A percentile compares a stretch with the other conserved stretches of the same genome.
phyloP scores from a whole-genome alignment of 2,797 vertebrate species.

The Bucorvus abyssinicus region DNA sequence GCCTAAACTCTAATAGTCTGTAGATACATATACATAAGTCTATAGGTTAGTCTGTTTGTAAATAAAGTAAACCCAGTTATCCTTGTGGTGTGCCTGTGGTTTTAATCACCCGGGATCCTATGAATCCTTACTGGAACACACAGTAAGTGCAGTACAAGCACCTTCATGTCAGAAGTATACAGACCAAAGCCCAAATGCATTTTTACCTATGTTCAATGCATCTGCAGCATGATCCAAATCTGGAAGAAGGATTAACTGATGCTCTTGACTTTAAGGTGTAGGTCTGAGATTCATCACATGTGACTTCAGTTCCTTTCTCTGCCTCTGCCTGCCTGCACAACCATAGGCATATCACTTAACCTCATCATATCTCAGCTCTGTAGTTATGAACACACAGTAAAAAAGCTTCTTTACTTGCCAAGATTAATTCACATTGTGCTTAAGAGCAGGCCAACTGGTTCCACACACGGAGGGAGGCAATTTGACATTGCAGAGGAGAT shows the following conservation, averaged over 20 bases:
- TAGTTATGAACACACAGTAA: background rate
- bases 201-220: background rate
- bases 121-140: too few relatives aligned
- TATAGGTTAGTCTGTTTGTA: too few relatives aligned
- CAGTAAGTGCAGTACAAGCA: background rate
- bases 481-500: conserved; percentile 27
- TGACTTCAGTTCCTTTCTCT: background rate
- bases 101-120: too few relatives aligned
- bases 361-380: background rate
- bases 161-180: background rate
- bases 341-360: background rate
- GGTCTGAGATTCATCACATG: background rate
- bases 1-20: too few relatives aligned
- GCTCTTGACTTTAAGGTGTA: background rate
- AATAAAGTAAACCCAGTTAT: too few relatives aligned
- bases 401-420: background rate
- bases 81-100: too few relatives aligned
- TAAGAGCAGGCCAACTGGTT: background rate
- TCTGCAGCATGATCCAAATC: background rate
- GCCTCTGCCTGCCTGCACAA: background rate
- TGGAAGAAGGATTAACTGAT: background rate
- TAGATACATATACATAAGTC: too few relatives aligned
- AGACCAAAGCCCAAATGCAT: background rate
- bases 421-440: background rate
- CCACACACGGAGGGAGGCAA: background rate